phyloP scores from a whole-genome alignment of 2,888 invertebrate genomes.

The Dastarcus helophoroides region DNA sequence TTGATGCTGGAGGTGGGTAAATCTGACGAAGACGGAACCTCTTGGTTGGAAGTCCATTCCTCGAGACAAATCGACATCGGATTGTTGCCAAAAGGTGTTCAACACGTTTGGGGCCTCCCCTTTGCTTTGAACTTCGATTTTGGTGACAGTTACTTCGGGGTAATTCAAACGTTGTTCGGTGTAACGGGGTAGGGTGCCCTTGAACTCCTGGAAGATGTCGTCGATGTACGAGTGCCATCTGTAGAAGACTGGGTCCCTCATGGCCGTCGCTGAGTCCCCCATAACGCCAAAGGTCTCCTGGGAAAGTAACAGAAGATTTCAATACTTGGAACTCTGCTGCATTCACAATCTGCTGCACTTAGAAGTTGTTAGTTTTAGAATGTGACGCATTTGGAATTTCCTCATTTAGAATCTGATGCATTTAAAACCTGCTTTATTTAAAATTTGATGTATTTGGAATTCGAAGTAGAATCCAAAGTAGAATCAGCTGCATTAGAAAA shows the following conservation, averaged over 20 bases:
- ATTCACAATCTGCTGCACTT: no score
- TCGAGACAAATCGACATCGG: slow-evolving; percentile 62
- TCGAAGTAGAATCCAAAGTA: no score
- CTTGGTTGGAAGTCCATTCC: slow-evolving; percentile 75
- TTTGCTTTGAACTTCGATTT: slow-evolving; percentile 41
- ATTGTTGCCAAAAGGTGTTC: slow-evolving; percentile 68
- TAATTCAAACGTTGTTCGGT: slow-evolving; percentile 44
- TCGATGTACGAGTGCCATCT: slow-evolving; percentile 75
- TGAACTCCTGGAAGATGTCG: slow-evolving; percentile 64
- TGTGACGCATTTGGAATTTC: no score
- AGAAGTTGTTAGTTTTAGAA: no score
- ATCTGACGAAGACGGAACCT: slow-evolving; percentile 58
- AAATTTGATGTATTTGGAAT: no score
- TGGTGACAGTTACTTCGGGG: slow-evolving; percentile 49
- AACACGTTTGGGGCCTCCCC: slow-evolving; percentile 46
- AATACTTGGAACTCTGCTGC: no score
- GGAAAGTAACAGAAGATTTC: not conserved
- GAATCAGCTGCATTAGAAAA: no score
- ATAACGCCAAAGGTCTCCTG: slow-evolving; percentile 72
- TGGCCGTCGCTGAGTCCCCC: slow-evolving; percentile 74
- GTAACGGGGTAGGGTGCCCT: slow-evolving; percentile 57
- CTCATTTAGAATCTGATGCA: no score
- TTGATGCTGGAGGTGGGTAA: slow-evolving; percentile 67
- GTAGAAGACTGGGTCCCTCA: slow-evolving; percentile 81
- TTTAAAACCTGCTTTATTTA: no score